Conservation (phyloP, 2,888 invertebrate species). For the Eupelmus urozonus region DNA sequence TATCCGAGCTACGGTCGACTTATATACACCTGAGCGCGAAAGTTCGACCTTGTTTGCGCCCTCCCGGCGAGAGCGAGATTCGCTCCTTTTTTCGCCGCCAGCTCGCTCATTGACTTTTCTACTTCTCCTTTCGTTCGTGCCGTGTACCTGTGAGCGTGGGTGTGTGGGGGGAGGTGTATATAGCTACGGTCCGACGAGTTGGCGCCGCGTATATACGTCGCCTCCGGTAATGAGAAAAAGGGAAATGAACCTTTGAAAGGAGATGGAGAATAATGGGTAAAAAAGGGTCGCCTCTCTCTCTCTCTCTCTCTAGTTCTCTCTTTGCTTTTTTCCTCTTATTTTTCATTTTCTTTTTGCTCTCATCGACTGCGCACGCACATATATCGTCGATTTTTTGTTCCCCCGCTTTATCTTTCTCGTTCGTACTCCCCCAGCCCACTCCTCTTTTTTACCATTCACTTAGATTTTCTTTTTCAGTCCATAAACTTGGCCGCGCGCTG, state of each 20-base stretch:
- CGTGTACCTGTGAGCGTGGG: too few species aligned
- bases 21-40: not conserved
- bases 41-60: too few species aligned
- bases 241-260: constrained; percentile 48
- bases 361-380: not conserved
- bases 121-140: constrained; percentile 6
- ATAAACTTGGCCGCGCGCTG: constrained; percentile 35
- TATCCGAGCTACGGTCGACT: not conserved
- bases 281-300: not conserved
- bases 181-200: not conserved
- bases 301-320: not conserved
- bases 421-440: not conserved
- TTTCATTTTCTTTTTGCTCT: constrained; percentile 1
- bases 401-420: not conserved
- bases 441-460: constrained; percentile 26
- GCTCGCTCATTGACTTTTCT: constrained; percentile 41
- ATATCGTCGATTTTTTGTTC: not conserved
- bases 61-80: not conserved
- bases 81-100: not conserved
- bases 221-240: constrained; percentile 40
- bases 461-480: constrained; percentile 51
- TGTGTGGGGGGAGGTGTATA: too few species aligned
- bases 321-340: not conserved
- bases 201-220: not conserved
- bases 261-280: constrained; percentile 46